Evolutionary conservation across 2,888 invertebrate genomes (phyloP).

Genomic region (Toxonevra muliebris): DNA sequence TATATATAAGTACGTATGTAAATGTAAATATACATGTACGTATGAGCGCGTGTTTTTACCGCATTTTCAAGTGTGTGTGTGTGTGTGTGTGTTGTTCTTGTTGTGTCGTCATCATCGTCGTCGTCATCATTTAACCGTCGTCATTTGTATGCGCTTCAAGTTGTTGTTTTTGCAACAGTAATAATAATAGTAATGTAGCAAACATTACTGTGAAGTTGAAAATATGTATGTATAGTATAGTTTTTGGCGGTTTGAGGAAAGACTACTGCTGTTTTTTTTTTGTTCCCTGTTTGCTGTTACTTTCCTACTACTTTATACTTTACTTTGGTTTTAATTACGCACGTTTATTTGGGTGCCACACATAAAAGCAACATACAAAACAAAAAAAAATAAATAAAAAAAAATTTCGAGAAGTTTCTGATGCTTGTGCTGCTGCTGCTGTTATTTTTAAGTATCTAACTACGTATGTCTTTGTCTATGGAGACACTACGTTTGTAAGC

Average conservation of each 20-base stretch:
- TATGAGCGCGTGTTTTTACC: slow-evolving; percentile 1
- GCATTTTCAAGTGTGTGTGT: slow-evolving; percentile 22
- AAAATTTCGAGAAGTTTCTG: slow-evolving; percentile 8
- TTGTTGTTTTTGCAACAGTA: not conserved
- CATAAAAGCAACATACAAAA: not conserved
- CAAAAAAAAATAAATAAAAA: not conserved
- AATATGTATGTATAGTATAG: slow-evolving; percentile 31
- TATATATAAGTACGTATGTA: not conserved
- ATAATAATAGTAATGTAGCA: not conserved
- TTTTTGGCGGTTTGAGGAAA: slow-evolving; percentile 24
- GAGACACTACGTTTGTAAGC: no score
- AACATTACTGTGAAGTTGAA: not conserved
- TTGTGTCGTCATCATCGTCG: not conserved
- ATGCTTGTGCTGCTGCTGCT: slow-evolving; percentile 1
- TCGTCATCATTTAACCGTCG: no score
- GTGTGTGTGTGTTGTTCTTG: slow-evolving; percentile 14
- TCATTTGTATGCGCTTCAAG: no score
- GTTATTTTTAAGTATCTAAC: not conserved
- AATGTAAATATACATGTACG: slow-evolving; percentile 1
- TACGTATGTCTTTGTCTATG: slow-evolving; percentile 5
- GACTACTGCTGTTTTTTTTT: no score
- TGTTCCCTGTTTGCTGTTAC: no score
- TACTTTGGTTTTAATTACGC: slow-evolving; percentile 51
- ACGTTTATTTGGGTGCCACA: slow-evolving; percentile 42
- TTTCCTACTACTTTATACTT: no score